Conservation (phyloP, 1,140 invertebrate genomes). For the Thalassaphorura encarpata region DNA sequence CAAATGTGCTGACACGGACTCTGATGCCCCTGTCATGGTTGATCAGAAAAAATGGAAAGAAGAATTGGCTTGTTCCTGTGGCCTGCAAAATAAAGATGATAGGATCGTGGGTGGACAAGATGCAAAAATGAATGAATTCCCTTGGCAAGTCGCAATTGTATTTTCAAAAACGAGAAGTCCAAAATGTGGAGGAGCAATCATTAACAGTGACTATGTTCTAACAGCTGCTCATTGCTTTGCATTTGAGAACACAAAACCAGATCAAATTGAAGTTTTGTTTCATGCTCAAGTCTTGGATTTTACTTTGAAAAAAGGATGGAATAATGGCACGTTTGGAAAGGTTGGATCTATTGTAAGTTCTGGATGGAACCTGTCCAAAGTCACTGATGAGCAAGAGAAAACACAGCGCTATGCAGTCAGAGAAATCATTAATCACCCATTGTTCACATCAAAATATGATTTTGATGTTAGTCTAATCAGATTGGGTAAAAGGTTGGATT, state of each 20-base stretch:
- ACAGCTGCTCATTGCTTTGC: slow-evolving; percentile 13
- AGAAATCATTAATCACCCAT: slow-evolving; percentile 20
- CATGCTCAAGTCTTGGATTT: slow-evolving; percentile 11
- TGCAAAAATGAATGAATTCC: slow-evolving; percentile 16
- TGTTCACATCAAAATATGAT: slow-evolving; percentile 13
- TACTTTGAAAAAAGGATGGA: neutral
- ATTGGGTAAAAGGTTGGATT: slow-evolving; percentile 8
- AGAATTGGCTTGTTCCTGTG: slow-evolving; percentile 5
- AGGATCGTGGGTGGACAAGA: slow-evolving; percentile 24
- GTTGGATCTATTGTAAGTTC: slow-evolving; percentile 16
- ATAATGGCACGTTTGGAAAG: slow-evolving; percentile 4
- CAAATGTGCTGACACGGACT: too few species aligned
- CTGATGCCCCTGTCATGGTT: too few species aligned
- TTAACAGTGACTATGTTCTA: slow-evolving; percentile 12
- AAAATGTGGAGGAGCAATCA: slow-evolving; percentile 15
- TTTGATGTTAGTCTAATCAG: slow-evolving; percentile 11
- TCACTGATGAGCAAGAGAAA: slow-evolving; percentile 17
- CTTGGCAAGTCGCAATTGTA: slow-evolving; percentile 21
- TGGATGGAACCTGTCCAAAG: slow-evolving; percentile 10
- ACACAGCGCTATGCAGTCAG: slow-evolving; percentile 10
- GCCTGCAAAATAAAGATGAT: slow-evolving; percentile 12
- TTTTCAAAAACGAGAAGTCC: slow-evolving; percentile 15
- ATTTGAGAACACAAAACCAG: neutral
- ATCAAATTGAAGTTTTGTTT: slow-evolving; percentile 10
- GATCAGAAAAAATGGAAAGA: too few species aligned